Percentiles rank a stretch among this genome's conserved stretches.
These are phyloP conservation scores for Ips typographus DNA, from an alignment of 1,140 invertebrate genomes.

Conservation along the genomic window DNA sequence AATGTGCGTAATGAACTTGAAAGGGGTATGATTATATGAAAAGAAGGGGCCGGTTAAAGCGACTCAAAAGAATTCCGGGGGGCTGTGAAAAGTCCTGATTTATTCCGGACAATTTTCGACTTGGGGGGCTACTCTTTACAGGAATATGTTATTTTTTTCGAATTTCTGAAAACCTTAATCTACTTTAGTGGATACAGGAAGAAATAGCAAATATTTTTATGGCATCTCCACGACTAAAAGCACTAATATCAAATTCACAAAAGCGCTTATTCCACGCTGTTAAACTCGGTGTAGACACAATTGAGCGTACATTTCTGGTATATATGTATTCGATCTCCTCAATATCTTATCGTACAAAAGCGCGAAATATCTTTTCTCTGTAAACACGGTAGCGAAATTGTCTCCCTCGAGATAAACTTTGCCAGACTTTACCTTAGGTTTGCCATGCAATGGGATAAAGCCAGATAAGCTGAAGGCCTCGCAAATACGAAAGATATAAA, in stretches of 20 bases:
- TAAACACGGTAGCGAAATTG: constrained; percentile 27
- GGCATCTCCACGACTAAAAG: background rate
- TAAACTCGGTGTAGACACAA: constrained; percentile 9
- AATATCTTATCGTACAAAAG: constrained; percentile 21
- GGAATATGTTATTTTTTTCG: too few species aligned
- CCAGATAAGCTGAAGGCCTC: constrained; percentile 19
- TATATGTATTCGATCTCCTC: constrained; percentile 22
- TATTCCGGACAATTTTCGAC: constrained; percentile 6
- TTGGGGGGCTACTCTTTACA: too few species aligned
- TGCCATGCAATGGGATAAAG: constrained; percentile 23
- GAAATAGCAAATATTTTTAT: too few species aligned
- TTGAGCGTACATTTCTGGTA: constrained; percentile 10
- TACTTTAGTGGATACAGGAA: too few species aligned
- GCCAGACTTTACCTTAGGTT: constrained; percentile 25
- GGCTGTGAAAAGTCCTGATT: constrained; percentile 24
- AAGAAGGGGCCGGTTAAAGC: constrained; percentile 9
- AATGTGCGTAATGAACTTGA: constrained; percentile 30
- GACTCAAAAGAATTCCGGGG: constrained; percentile 14
- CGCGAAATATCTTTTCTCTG: constrained; percentile 22
- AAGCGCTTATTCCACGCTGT: constrained; percentile 10
- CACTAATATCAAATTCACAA: constrained; percentile 13
- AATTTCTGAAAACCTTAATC: too few species aligned
- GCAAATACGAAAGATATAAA: constrained; percentile 15
- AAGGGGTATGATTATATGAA: constrained; percentile 24
- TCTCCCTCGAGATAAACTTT: constrained; percentile 26